Conservation (phyloP, 2,797 vertebrate species). For the Scyliorhinus canicula region DNA sequence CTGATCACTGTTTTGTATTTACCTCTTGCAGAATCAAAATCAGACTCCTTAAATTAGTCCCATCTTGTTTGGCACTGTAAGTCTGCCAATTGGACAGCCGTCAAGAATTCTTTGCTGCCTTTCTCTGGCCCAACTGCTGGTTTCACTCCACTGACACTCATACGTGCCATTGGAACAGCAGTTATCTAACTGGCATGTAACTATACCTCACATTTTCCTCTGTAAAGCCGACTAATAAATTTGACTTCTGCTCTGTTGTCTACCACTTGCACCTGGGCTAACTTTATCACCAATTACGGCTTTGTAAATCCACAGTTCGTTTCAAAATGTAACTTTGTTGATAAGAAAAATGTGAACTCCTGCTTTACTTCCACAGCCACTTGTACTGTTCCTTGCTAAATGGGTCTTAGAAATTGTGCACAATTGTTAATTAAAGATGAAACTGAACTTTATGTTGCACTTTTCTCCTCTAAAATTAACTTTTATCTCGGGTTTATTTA, state of each 20-base stretch:
- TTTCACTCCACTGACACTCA: background rate
- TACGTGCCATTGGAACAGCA: background rate
- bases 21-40: background rate
- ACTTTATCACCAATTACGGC: background rate
- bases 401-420: background rate
- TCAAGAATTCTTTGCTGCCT: constrained; percentile 11
- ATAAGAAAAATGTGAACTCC: background rate
- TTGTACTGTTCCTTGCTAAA: background rate
- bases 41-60: constrained; percentile 21
- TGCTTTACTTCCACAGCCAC: background rate
- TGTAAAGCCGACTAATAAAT: background rate
- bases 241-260: background rate
- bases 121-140: background rate
- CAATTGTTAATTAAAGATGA: background rate
- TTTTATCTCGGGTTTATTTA: background rate
- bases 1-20: constrained; percentile 7
- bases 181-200: background rate
- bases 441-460: background rate
- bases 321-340: background rate
- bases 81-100: background rate
- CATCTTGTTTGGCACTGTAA: constrained; percentile 13
- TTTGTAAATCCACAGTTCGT: background rate
- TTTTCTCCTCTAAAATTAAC: background rate
- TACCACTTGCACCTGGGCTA: background rate
- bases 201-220: background rate